Conservation (phyloP, 2,113 vertebrate genomes). For the Oreotrochilus melanogaster region DNA sequence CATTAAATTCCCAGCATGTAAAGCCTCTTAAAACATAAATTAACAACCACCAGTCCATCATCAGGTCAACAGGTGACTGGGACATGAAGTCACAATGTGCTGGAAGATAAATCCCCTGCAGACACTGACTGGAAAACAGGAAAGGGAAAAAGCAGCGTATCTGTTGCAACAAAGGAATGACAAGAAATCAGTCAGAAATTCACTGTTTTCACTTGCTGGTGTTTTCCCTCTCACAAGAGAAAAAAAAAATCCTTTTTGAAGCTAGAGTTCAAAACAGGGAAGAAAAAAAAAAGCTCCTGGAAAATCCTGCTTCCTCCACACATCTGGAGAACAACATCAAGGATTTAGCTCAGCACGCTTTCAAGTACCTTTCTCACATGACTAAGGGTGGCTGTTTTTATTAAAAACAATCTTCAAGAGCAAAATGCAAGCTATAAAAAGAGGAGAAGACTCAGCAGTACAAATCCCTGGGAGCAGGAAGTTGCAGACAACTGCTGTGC, state of each 20-base stretch:
- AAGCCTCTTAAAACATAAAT: neutral
- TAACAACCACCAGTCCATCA: neutral
- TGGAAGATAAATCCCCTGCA: neutral
- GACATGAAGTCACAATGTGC: neutral
- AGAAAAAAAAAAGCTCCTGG: neutral
- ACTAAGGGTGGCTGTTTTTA: neutral
- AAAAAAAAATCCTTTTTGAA: neutral
- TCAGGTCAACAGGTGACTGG: neutral
- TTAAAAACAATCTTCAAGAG: neutral
- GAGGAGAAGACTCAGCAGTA: neutral
- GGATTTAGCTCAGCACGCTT: neutral
- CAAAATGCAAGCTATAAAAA: neutral
- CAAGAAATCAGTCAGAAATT: neutral
- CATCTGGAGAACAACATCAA: neutral
- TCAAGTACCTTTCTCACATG: fast-evolving
- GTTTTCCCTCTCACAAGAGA: neutral
- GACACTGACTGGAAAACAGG: neutral
- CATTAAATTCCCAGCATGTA: neutral
- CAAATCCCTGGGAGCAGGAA: neutral
- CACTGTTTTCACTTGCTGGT: neutral
- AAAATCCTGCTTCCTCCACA: neutral
- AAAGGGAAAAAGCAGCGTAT: neutral
- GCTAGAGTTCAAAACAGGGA: neutral
- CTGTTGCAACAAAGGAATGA: fast-evolving
- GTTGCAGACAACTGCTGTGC: neutral